Evolutionary conservation across 64 coral and sea anemone genomes (phyloP), one percentile per base, ranked within the genome.

Genomic region (Montipora sp.): DNA sequence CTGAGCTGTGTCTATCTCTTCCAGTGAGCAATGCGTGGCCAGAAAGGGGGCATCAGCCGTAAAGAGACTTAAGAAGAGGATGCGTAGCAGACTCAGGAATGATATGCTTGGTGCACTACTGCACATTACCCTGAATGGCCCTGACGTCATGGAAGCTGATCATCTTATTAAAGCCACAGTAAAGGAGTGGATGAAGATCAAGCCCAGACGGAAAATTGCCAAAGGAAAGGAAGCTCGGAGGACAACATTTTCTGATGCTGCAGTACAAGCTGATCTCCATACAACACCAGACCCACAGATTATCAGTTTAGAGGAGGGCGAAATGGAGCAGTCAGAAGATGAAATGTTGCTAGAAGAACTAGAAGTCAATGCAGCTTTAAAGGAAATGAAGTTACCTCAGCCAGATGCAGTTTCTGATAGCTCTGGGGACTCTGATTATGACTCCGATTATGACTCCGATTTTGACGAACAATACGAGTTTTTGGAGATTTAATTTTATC

Each of bases 181-280:
- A 23, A 83, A 83, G 24, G 51, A 83, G 58, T 83, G 58, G 80
- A 83, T 83, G 80, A 18, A 83, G 58, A 55, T 81, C 0, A 83
- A 83, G 80, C 80, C 80, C 53, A 55, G 80, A 83, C 20, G 57
- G n/a, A 83, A 83, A 83, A 44, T 83, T 83, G 80, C 59, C 11
- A 66, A 57, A 83, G 80, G 80, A 65, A 83, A 60, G 51, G 51
- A 83, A 65, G 80, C 80, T 60, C 21, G 18, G 44, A 83, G 57
- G n/a, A n/a, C 55, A 83, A 83, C 80, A 83, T 83, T 83, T 65
- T 83, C 80, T 60, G 80, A 83, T 83, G 80, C 55, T 65, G 15
- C 80, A 83, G 80, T 83, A 12, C 44, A 48, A 78, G 76, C 27
- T 50, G 48, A 78, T 7, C 76, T 78, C 16, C 7, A 48, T 50